Evolutionary conservation across 2,888 invertebrate species (phyloP).

Genomic region (Heliconius charithonia): DNA sequence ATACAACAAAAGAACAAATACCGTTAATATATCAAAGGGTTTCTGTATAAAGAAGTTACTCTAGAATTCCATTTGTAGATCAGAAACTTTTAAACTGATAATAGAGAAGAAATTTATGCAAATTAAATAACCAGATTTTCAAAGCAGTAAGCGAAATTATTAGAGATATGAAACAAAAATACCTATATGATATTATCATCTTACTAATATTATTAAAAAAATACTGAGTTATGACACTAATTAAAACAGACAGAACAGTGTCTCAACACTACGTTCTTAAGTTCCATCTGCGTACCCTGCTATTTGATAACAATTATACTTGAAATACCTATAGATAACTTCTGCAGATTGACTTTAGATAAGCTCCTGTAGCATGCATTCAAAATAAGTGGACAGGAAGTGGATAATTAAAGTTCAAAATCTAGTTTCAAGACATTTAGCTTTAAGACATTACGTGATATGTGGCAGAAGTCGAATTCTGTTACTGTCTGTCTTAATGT

Average conservation of each 20-base stretch:
- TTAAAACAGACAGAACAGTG: too few relatives aligned
- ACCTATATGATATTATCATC: too few relatives aligned
- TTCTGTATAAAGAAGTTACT: not conserved
- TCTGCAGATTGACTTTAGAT: not conserved
- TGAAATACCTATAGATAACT: not conserved
- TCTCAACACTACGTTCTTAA: too few relatives aligned
- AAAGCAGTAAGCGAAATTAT: too few relatives aligned
- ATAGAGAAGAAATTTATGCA: not conserved
- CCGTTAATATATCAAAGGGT: conserved; percentile 17
- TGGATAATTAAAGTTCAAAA: not conserved
- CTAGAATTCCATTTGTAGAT: not conserved
- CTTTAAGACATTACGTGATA: too few relatives aligned
- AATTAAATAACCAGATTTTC: not conserved
- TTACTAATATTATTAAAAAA: not conserved
- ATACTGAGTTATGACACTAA: not conserved
- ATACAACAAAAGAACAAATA: conserved; percentile 15
- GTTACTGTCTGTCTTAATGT: too few relatives aligned
- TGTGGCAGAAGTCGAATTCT: too few relatives aligned
- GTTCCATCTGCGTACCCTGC: too few relatives aligned
- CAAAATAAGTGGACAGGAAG: not conserved
- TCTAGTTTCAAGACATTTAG: not conserved
- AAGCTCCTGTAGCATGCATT: not conserved
- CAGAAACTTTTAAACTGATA: not conserved
- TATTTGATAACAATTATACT: not conserved
- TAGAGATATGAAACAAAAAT: too few relatives aligned